A percentile compares a stretch with the other conserved stretches of the same genome.
These are phyloP conservation scores for Cecidostiba fungosa DNA, from an alignment of 2,888 invertebrate species.

Conservation along the genomic window DNA sequence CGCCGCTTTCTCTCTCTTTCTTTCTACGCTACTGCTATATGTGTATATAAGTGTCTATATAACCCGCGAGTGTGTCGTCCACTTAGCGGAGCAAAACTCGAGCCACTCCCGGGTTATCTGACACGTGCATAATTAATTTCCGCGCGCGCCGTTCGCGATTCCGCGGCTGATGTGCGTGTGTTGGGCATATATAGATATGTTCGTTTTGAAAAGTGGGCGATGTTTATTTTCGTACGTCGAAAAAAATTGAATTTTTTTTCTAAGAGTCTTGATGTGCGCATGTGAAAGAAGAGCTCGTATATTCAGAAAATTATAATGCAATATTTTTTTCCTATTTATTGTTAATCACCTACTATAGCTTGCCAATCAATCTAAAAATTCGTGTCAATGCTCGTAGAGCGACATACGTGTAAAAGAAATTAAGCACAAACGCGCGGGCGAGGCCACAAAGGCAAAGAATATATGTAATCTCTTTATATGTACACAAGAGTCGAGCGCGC, in stretches of 20 bases:
- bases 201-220: neutral
- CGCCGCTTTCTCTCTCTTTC: no score
- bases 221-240: neutral
- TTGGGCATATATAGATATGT: no score
- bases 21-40: neutral
- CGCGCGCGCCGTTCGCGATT: neutral
- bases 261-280: no score
- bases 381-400: conserved; percentile 66
- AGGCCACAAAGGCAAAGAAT: neutral
- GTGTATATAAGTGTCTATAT: neutral
- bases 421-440: no score
- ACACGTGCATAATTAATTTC: conserved; percentile 76
- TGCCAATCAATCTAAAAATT: neutral
- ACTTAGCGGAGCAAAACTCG: conserved; percentile 50
- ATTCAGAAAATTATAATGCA: no score
- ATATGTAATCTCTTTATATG: neutral
- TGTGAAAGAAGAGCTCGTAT: no score
- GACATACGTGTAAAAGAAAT: no score
- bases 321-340: no score
- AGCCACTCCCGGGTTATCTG: conserved; percentile 72
- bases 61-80: conserved; percentile 56
- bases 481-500: conserved; percentile 61
- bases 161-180: no score
- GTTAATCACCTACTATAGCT: no score
- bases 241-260: no score